These are phyloP conservation scores for Bombycilla garrulus DNA, from an alignment of 2,113 vertebrate genomes.

Conservation along the genomic window DNA sequence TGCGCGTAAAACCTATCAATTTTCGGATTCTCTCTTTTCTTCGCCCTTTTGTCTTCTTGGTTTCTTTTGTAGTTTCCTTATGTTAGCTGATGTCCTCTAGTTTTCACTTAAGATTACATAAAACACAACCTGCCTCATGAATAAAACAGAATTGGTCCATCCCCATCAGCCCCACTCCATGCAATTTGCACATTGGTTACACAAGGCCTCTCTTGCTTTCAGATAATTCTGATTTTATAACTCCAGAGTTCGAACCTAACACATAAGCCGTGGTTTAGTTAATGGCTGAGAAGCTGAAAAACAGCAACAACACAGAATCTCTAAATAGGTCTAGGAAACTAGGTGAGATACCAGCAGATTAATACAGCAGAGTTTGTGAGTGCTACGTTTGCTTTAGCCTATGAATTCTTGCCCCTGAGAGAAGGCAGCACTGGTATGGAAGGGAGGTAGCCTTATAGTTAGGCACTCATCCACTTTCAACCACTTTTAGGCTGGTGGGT, in stretches of 20 bases:
- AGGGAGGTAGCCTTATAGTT: accelerated
- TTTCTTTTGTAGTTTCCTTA: not conserved
- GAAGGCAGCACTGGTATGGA: not conserved
- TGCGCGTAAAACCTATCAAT: accelerated
- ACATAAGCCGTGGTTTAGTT: not conserved
- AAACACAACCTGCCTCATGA: not conserved
- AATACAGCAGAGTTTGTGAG: accelerated
- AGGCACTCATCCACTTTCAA: accelerated
- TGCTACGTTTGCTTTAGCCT: not conserved
- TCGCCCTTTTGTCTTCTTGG: no score
- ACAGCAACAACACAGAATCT: not conserved
- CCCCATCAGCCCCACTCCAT: accelerated
- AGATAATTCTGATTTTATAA: accelerated
- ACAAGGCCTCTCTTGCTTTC: not conserved
- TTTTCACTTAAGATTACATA: not conserved
- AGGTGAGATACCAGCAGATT: not conserved
- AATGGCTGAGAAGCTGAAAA: not conserved
- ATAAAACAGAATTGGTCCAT: accelerated
- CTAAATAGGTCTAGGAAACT: not conserved
- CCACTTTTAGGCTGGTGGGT: accelerated
- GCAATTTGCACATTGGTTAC: accelerated
- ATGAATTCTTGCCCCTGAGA: accelerated
- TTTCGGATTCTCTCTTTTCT: not conserved
- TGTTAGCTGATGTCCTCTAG: not conserved
- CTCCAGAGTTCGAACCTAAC: not conserved